Base-by-base conservation (phyloP, 2,113 vertebrate genomes). In the Bolborhynchus lineola region DNA sequence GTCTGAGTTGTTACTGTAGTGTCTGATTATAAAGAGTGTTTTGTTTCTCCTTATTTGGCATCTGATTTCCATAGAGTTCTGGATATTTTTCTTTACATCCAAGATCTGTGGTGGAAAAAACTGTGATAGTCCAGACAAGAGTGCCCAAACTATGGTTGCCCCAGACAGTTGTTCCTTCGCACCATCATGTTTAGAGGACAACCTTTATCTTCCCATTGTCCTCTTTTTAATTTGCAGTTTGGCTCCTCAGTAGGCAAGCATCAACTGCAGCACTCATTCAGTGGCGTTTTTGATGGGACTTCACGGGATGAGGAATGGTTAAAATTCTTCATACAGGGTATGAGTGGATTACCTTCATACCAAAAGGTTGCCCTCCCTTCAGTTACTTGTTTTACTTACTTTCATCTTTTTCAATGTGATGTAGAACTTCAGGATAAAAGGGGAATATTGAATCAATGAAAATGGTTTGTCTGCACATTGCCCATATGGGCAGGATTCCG, bases 101-200 rank as follows among this genome's bases (percentile, higher is more conserved):
- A 42, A 28, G 37, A 11, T 85, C 11, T 76, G 13, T 52, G 37
- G 31, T 52, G 26, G n/a, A 81, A 46, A 70, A 93, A 50, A 3
- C 26, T 74, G 12, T 57, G 55, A 53, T 14, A 47, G 23, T 52
- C 24, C 29, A 83, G 29, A 13, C 81, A 49, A 53, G n/a, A 82
- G 16, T 53, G n/a, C 17, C n/a, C 75, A 31, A 88, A 15, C 29
- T 37, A 35, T 0, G 2, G 26, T 8, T 35, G 29, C 28, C 41
- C 31, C 69, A 41, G n/a, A 39, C 21, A 76, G 11, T 26, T 77
- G 2, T 70, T 76, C 7, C 44, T 74, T 69, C 63, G 83, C 35
- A 10, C 7, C n/a, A 19, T 14, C 0, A 0, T 46, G 53, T 62
- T 74, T 46, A 69, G 55, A 70, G 46, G 18, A 39, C 0, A 0